phyloP scores from a whole-genome alignment of 2,888 invertebrate genomes.

The Stomorhina lunata region DNA sequence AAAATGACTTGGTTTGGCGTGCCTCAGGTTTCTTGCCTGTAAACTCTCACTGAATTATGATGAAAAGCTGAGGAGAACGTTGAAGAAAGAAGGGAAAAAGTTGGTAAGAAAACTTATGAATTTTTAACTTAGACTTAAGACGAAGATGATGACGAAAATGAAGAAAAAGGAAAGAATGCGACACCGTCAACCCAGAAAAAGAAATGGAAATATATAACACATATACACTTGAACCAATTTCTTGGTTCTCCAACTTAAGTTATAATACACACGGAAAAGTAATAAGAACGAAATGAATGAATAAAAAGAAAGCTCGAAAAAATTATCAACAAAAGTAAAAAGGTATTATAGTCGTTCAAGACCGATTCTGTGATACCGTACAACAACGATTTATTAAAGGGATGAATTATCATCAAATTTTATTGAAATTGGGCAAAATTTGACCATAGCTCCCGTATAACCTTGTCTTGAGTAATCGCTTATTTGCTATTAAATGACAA shows the following conservation, averaged over 20 bases:
- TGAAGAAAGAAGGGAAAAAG: not conserved
- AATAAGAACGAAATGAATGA: not conserved
- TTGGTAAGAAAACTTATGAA: slow-evolving; percentile 45
- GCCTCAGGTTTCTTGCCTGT: slow-evolving; percentile 21
- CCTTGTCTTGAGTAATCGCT: too few species aligned
- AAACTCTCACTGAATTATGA: not conserved
- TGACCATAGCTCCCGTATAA: too few species aligned
- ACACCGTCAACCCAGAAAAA: not conserved
- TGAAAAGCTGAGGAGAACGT: not conserved
- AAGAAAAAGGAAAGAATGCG: not conserved
- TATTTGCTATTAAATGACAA: too few species aligned
- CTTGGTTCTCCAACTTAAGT: slow-evolving; percentile 24
- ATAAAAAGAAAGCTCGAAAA: too few species aligned
- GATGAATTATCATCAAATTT: too few species aligned
- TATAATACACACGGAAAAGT: not conserved
- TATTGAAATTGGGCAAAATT: too few species aligned
- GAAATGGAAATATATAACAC: not conserved
- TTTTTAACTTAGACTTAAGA: slow-evolving; percentile 40
- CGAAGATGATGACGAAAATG: slow-evolving; percentile 4
- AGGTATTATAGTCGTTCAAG: too few species aligned
- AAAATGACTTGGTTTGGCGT: slow-evolving; percentile 7
- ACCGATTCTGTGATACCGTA: too few species aligned
- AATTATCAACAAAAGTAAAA: too few species aligned
- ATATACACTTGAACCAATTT: slow-evolving; percentile 36
- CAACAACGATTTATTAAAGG: too few species aligned